Base-by-base conservation (phyloP, 2,113 vertebrate genomes). In the Rattus norvegicus region DNA sequence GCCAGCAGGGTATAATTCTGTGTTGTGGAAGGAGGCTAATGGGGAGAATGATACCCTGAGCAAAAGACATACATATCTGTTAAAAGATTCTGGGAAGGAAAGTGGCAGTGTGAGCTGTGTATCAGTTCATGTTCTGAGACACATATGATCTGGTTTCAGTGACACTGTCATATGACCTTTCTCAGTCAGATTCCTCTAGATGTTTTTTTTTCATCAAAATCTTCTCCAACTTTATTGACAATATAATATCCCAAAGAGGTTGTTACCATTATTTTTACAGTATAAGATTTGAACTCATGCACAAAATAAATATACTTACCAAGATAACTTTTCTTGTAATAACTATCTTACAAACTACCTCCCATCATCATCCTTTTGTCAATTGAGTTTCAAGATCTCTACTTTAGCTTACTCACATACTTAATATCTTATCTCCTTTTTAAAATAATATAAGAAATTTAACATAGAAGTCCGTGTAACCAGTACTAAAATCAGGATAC, bases 301-400 rank as follows among this genome's bases (percentile, higher is more conserved):
- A 83, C 2, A 93, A 90, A 92, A 95, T 77, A 77, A 97, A 93
- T 54, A 20, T 30, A 96, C 90, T 77, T 52, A 77, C 61, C 56
- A 49, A 86, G 33, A 84, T 92, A 22, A n/a, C 83, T 94, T 79
- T 92, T 54, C 22, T 87, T 54, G 28, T 87, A 79, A 67, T 70
- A 76, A 88, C 93, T 92, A 26, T 61, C 39, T 79, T 28, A 65
- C 47, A 61, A 91, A 80, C 12, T 47, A 12, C 36, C 52, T 9
- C 26, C 26, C 19, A 81, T n/a, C 22, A n/a, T 94, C 70, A 91
- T 22, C 92, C 75, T 72, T 94, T 73, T 87, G 49, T 65, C 59
- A 59, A 8, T 63, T 93, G 43, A 95, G 61, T 88, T 96, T 39
- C 67, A n/a, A 61, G 7, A 86, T 76, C 16, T 73, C 10, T 86